A percentile compares a stretch with the other conserved stretches of the same genome.
phyloP scores from a whole-genome alignment of 2,797 vertebrate genomes.

The Trachurus trachurus region DNA sequence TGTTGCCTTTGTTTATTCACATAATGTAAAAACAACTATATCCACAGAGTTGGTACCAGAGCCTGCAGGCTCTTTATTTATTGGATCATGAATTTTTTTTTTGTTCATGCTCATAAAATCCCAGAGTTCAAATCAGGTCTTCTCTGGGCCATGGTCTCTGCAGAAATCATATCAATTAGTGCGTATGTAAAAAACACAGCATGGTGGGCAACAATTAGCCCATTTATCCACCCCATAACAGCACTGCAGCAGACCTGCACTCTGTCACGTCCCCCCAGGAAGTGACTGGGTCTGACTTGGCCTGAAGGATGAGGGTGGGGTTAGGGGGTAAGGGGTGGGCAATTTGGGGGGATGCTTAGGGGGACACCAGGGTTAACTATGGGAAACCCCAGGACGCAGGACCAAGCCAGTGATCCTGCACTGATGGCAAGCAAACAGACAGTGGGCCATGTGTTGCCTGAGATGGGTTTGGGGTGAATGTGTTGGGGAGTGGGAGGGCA shows the following conservation, averaged over 20 bases:
- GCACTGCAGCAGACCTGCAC: conserved; percentile 50
- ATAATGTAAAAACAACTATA: conserved; percentile 8
- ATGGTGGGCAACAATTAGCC: conserved; percentile 39
- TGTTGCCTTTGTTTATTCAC: conserved; percentile 30
- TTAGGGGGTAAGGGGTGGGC: conserved; percentile 7
- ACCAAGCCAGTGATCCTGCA: conserved; percentile 47
- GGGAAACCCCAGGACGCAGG: conserved; percentile 40
- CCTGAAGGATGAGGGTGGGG: conserved; percentile 5
- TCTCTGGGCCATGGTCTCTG: conserved; percentile 14
- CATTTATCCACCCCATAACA: conserved; percentile 15
- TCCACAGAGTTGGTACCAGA: background rate
- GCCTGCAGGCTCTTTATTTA: background rate
- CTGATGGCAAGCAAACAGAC: conserved; percentile 48
- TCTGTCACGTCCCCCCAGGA: conserved; percentile 64
- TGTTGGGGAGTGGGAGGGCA: conserved; percentile 22
- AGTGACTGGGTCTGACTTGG: conserved; percentile 14
- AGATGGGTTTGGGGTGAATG: conserved; percentile 44
- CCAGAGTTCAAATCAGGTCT: conserved; percentile 7
- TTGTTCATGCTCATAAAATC: conserved; percentile 21
- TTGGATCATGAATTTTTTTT: conserved; percentile 5
- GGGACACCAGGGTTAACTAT: conserved; percentile 38
- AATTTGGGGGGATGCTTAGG: background rate
- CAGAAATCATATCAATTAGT: conserved; percentile 43
- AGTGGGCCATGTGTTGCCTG: conserved; percentile 46
- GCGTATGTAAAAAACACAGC: background rate